Percentiles rank a stretch among this genome's conserved stretches.
Evolutionary conservation across 2,113 vertebrate species (phyloP).

Genomic region (Dipodomys stephensi): DNA sequence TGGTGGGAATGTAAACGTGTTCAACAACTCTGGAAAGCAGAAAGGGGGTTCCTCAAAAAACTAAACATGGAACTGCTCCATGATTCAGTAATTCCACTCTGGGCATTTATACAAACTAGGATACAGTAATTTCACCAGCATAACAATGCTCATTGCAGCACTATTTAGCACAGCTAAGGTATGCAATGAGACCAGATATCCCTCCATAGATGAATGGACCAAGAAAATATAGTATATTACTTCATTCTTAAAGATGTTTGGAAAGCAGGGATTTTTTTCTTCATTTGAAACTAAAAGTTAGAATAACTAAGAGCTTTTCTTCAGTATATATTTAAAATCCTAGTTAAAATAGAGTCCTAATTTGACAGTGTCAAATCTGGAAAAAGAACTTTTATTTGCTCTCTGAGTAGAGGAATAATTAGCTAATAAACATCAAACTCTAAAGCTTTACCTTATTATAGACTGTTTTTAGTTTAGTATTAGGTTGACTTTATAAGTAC

Average conservation of each 20-base stretch:
- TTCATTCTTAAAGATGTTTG: neutral
- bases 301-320: neutral
- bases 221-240: no score
- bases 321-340: neutral
- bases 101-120: no score
- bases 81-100: no score
- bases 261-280: neutral
- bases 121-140: no score
- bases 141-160: no score
- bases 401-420: neutral
- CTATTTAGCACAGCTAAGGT: no score
- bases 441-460: neutral
- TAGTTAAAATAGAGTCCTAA: neutral
- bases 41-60: no score
- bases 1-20: no score
- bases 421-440: neutral
- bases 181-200: no score
- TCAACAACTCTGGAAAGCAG: no score
- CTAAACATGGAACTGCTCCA: no score
- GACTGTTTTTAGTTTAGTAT: neutral
- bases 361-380: neutral
- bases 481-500: neutral
- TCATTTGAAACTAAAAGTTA: slow-evolving; percentile 18
- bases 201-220: no score
- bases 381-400: neutral